Base-by-base conservation (phyloP, 2,888 invertebrate species). In the Portevinia maculata region DNA sequence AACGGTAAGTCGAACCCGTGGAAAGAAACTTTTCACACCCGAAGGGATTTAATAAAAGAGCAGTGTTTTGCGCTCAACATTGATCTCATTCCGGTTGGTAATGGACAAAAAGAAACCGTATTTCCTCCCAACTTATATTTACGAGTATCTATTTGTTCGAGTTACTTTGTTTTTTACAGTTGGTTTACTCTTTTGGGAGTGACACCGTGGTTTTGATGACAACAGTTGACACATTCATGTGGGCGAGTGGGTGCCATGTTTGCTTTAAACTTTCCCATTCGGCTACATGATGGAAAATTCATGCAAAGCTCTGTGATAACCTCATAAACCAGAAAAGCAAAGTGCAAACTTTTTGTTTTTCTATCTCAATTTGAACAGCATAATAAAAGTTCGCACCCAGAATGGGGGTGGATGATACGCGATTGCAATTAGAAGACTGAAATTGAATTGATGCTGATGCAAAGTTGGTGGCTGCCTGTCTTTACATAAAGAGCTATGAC, bases 391-490 rank as follows among this genome's bases (percentile, higher is more conserved):
- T 67, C 15, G 8, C 9, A 32, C 39, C 48, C 62, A 50, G 13
- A 6, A 30, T 6, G 9, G 17, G 53, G 8, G n/a, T 39, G 57
- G 17, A 41, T 11, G 17, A 13, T 21, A 37, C 24, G 44, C 62
- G 59, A 71, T 71, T 71, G 83, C 83, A 83, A 83, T 83, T 83
- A 83, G 70, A 53, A 76, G 59, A 83, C 76, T 71, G 76, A 76
- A 83, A 83, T 83, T 83, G 71, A 37, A 83, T 83, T 83, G 81
- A 71, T 46, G 71, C 70, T 48, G 55, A 32, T 76, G 75, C 41
- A 76, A 81, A 70, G 59, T 65, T 75, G n/a, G 28, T 21, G 39
- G 39, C 52, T 13, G 7, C 4, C 24, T 53, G 55, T 64, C 46
- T 41, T 17, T 32, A 60, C 19, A 52, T 44, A 70, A 53, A 44